Evolutionary conservation across 2,797 vertebrate species (phyloP).

Genomic region (Meda fulgida): DNA sequence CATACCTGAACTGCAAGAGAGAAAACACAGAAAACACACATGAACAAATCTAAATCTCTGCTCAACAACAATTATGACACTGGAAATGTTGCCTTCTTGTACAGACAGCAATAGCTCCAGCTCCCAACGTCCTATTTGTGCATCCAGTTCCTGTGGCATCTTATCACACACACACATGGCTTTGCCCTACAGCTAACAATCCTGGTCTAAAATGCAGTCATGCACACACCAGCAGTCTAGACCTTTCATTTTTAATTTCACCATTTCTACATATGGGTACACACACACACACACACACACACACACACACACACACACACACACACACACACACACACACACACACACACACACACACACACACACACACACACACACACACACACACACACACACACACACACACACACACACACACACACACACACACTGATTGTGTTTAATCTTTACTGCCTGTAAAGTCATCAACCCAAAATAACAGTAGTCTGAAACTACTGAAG

Average conservation of each 20-base stretch:
- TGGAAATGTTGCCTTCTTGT: background rate
- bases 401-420: background rate
- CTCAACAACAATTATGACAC: background rate
- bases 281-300: too few species aligned
- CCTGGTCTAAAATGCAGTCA: constrained; percentile 21
- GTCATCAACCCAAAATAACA: background rate
- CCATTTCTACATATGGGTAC: constrained; percentile 20
- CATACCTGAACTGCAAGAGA: constrained; percentile 73
- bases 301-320: background rate
- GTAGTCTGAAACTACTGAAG: background rate
- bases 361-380: background rate
- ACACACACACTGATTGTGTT: background rate
- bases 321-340: too few species aligned
- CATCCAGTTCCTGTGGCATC: background rate
- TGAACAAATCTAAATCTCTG: background rate
- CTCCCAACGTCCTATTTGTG: background rate
- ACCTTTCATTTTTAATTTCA: constrained; percentile 39
- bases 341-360: background rate
- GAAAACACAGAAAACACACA: background rate
- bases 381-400: background rate
- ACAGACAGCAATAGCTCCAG: background rate
- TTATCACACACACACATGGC: background rate
- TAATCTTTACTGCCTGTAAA: background rate
- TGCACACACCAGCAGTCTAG: constrained; percentile 12
- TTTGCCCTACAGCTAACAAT: constrained; percentile 34